Conservation (phyloP, 1,140 invertebrate species). For the Dryas iulia region DNA sequence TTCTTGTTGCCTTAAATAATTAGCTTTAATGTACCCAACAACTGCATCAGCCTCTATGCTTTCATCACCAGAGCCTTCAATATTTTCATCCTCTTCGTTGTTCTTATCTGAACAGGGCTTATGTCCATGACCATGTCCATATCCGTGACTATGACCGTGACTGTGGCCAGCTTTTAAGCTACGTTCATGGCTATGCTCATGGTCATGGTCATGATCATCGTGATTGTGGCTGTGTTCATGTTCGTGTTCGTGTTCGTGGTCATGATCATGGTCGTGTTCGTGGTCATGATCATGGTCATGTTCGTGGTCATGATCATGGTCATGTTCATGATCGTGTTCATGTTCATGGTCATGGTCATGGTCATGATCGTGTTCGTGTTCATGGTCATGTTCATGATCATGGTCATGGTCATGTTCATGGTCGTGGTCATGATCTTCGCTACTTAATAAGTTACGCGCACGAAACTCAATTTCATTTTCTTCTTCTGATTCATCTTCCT, state of each 20-base stretch:
- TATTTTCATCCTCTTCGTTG: conserved; percentile 21
- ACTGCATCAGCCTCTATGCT: conserved; percentile 35
- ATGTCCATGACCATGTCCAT: conserved; percentile 2
- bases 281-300: not conserved
- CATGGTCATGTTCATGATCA: conserved; percentile 2
- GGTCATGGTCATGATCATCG: not conserved
- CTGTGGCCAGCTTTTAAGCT: not conserved
- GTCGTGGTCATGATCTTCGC: not conserved
- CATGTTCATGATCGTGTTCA: not conserved
- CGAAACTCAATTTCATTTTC: conserved; percentile 1
- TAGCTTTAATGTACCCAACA: conserved; percentile 28
- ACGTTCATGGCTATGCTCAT: conserved; percentile 6
- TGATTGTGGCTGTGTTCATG: not conserved
- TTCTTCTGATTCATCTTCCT: not conserved
- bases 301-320: conserved; percentile 3
- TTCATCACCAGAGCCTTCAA: conserved; percentile 43
- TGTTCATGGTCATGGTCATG: not conserved
- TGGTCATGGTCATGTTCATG: conserved; percentile 9
- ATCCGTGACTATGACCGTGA: not conserved
- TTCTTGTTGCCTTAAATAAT: conserved; percentile 22
- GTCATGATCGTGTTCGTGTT: not conserved
- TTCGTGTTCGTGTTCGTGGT: not conserved
- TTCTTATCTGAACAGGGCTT: not conserved
- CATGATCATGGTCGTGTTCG: not conserved
- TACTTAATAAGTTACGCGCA: conserved; percentile 1